phyloP scores from a whole-genome alignment of 2,888 invertebrate genomes.

The Clivina fossor region DNA sequence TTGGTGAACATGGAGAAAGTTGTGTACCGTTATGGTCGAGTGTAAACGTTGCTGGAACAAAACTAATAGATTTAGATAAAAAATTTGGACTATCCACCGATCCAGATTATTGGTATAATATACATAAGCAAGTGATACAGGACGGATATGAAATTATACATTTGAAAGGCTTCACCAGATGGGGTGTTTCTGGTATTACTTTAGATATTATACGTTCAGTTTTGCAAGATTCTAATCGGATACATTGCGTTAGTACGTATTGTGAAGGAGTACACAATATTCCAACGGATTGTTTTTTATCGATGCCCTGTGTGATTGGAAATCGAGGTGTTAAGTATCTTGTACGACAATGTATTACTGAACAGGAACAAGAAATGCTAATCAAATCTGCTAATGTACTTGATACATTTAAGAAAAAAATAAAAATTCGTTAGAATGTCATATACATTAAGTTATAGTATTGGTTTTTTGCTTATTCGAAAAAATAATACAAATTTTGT shows the following conservation, averaged over 20 bases:
- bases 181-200: conserved; percentile 84
- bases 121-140: conserved; percentile 45
- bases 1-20: conserved; percentile 69
- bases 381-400: conserved; percentile 54
- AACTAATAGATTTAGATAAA: conserved; percentile 59
- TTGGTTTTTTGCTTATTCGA: no score
- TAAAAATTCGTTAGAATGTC: no score
- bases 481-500: no score
- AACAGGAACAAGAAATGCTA: conserved; percentile 50
- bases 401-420: conserved; percentile 50
- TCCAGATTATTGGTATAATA: conserved; percentile 72
- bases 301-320: conserved; percentile 59
- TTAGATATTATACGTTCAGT: conserved; percentile 71
- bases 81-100: conserved; percentile 58
- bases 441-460: no score
- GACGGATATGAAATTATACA: neutral
- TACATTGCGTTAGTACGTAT: conserved; percentile 55
- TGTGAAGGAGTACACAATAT: conserved; percentile 45
- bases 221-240: conserved; percentile 67
- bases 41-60: conserved; percentile 63
- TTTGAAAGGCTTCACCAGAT: conserved; percentile 75
- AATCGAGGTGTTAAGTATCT: conserved; percentile 54
- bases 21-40: conserved; percentile 67
- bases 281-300: conserved; percentile 61
- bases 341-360: conserved; percentile 54